A percentile compares a stretch with the other conserved stretches of the same genome.
Conservation (phyloP, 2,113 vertebrate species). For the Serinus canaria region DNA sequence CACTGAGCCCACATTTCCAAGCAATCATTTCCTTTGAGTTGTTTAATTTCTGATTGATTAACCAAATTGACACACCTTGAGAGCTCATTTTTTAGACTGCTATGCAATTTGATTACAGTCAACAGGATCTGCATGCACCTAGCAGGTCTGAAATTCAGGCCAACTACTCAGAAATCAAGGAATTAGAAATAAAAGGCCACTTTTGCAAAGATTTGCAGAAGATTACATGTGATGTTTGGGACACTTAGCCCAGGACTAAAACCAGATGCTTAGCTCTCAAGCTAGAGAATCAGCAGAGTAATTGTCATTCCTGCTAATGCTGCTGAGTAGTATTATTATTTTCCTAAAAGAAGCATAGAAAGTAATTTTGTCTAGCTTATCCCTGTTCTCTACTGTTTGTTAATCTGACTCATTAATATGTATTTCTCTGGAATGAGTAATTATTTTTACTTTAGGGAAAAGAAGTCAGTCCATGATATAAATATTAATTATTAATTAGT, state of each 20-base stretch:
- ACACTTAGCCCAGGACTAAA: neutral
- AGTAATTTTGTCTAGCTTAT: neutral
- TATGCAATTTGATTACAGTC: neutral
- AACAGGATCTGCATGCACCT: neutral
- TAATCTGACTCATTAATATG: neutral
- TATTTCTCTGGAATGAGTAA: neutral
- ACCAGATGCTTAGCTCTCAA: neutral
- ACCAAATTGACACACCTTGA: neutral
- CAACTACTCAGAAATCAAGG: neutral
- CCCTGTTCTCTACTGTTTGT: neutral
- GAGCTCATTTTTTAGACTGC: neutral
- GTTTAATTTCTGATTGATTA: conserved; percentile 3
- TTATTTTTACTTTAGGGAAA: neutral
- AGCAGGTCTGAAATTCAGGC: neutral
- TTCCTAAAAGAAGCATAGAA: neutral
- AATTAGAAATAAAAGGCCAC: neutral
- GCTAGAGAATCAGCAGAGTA: neutral
- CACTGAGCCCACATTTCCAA: neutral
- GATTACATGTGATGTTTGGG: neutral
- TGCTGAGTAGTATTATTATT: neutral
- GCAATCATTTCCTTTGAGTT: neutral
- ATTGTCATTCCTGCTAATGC: neutral
- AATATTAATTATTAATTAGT: neutral
- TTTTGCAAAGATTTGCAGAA: neutral
- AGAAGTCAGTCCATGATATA: neutral